These are phyloP conservation scores for Amaurobius ferox DNA, from an alignment of 2,888 invertebrate genomes.

Conservation along the genomic window DNA sequence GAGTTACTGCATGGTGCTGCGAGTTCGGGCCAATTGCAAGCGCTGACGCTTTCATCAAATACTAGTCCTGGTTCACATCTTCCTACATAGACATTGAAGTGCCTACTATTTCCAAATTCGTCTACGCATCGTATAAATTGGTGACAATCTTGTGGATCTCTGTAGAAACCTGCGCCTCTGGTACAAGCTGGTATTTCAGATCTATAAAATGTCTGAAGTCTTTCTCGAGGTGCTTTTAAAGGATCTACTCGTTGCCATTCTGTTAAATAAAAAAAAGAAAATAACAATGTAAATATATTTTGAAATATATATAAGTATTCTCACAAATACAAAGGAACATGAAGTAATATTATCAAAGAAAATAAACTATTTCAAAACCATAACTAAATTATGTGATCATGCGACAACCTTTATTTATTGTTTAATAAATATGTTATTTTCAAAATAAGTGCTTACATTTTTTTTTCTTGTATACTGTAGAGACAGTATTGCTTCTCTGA, in stretches of 20 bases:
- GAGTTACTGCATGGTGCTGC: constrained; percentile 51
- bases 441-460: too few species aligned
- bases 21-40: constrained; percentile 69
- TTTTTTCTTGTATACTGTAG: too few species aligned
- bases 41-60: constrained; percentile 57
- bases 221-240: constrained; percentile 24
- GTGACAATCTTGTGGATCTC: constrained; percentile 59
- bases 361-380: too few species aligned
- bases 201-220: constrained; percentile 4
- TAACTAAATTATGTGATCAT: too few species aligned
- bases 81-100: constrained; percentile 21
- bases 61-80: constrained; percentile 60
- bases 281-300: too few species aligned
- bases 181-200: constrained; percentile 18
- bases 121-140: constrained; percentile 55
- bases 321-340: too few species aligned
- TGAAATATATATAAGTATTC: too few species aligned
- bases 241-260: constrained; percentile 40
- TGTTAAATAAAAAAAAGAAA: neutral
- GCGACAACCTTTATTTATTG: too few species aligned
- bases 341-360: too few species aligned
- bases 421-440: too few species aligned
- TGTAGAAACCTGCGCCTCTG: constrained; percentile 45
- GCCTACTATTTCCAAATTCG: constrained; percentile 18
- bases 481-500: too few species aligned